Evolutionary conservation across 2,888 invertebrate species (phyloP).

Genomic region (Atrina japonica): DNA sequence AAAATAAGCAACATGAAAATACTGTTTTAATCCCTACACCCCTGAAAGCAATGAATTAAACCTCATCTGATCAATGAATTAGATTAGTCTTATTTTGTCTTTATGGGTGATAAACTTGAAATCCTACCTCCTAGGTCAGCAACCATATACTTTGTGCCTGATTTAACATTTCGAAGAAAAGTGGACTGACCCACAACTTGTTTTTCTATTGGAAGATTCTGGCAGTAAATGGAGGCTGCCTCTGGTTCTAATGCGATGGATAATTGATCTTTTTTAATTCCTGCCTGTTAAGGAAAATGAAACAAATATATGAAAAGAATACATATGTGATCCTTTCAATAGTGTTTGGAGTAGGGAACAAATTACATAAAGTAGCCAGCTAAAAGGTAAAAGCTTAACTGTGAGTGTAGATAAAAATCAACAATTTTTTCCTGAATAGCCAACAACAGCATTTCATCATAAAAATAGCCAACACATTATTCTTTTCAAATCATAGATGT

Average conservation of each 20-base stretch:
- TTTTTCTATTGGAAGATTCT: conserved; percentile 22
- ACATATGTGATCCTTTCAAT: neutral
- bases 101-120: no score
- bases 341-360: no score
- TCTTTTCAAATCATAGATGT: no score
- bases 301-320: neutral
- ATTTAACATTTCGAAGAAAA: conserved; percentile 3
- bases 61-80: no score
- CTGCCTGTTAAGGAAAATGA: conserved; percentile 12
- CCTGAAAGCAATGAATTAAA: no score
- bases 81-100: no score
- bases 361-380: no score
- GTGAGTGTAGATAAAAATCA: no score
- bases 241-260: conserved; percentile 26
- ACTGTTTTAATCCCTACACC: no score
- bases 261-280: conserved; percentile 21
- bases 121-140: conserved; percentile 27
- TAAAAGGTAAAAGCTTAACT: no score
- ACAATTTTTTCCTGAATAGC: no score
- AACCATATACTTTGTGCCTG: conserved; percentile 26
- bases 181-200: neutral
- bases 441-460: neutral
- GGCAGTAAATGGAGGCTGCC: conserved; percentile 32
- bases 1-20: no score
- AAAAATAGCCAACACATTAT: neutral